Percentiles rank a stretch among this genome's conserved stretches.
phyloP scores from a whole-genome alignment of 2,113 vertebrate species.

The Pollimyrus isidori region DNA sequence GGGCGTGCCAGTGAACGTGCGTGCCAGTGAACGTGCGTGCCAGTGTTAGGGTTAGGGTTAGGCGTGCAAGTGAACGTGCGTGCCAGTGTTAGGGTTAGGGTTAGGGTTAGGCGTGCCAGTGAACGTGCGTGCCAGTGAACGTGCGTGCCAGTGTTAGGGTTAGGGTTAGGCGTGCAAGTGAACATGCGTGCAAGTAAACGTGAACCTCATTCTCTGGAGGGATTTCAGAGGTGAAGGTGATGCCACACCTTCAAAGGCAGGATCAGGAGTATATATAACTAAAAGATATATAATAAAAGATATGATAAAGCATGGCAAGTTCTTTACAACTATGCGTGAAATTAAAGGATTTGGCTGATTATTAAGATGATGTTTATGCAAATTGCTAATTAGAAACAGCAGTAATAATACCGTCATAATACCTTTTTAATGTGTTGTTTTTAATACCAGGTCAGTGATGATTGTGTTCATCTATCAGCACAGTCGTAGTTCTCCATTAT shows the following conservation, averaged over 20 bases:
- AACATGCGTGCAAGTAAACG: not conserved
- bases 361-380: not conserved
- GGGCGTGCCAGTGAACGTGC: not conserved
- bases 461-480: not conserved
- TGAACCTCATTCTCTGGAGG: not conserved
- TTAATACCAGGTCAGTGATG: not conserved
- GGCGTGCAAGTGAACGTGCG: not conserved
- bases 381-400: not conserved
- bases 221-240: not conserved
- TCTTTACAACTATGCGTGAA: not conserved
- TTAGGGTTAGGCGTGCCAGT: not conserved
- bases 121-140: too few species aligned
- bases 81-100: too few species aligned
- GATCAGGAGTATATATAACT: not conserved
- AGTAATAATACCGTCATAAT: not conserved
- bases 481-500: not conserved
- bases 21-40: too few species aligned
- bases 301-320: not conserved
- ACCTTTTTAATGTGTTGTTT: not conserved
- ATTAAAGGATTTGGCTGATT: conserved; percentile 3
- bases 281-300: not conserved
- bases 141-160: too few species aligned
- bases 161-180: not conserved
- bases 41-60: too few species aligned
- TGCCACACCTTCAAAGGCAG: not conserved